Conservation (phyloP, 2,113 vertebrate genomes). For the Meleagris gallopavo region DNA sequence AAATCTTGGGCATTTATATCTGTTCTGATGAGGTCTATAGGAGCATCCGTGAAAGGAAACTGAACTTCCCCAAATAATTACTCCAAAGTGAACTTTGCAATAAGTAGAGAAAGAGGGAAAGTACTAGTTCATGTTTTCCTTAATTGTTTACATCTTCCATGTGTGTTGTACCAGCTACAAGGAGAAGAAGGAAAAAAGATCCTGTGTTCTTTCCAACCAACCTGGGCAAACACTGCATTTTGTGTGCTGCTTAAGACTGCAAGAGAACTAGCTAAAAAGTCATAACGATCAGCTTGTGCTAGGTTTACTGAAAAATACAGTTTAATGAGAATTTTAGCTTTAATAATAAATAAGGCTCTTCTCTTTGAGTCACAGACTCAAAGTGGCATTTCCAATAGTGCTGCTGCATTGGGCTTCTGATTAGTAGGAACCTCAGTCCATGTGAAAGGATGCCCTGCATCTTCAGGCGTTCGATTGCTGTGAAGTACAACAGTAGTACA, state of each 20-base stretch:
- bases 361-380: conserved; percentile 27
- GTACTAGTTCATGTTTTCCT: neutral
- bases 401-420: conserved; percentile 1
- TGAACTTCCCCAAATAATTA: neutral
- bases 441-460: neutral
- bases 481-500: neutral
- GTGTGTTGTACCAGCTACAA: neutral
- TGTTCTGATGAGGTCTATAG: neutral
- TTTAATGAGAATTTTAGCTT: conserved; percentile 55
- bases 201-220: neutral
- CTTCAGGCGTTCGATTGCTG: neutral
- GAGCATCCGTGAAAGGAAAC: neutral
- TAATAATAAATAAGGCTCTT: conserved; percentile 53
- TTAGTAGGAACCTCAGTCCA: conserved; percentile 13
- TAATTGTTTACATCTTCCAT: neutral
- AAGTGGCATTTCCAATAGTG: conserved; percentile 36
- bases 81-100: neutral
- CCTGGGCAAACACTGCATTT: neutral
- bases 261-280: neutral
- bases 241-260: neutral
- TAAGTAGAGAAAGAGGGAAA: neutral
- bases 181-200: neutral
- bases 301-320: conserved; percentile 33
- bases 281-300: neutral
- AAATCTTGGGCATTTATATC: neutral